Conservation (phyloP, 2,113 vertebrate species). For the Semicossyphus pulcher region DNA sequence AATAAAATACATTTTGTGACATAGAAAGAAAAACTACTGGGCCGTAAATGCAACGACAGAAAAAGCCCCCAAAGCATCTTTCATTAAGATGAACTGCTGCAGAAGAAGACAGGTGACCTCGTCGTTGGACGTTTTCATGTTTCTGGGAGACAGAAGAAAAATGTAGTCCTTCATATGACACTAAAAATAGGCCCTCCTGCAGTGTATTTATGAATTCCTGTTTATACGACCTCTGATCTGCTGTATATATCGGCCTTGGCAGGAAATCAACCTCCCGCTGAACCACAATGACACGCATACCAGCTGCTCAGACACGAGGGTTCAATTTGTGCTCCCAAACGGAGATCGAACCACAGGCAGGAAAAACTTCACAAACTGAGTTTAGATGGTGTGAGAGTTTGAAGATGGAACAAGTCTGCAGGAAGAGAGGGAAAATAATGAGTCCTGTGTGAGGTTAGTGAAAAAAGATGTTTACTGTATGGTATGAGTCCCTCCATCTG, state of each 20-base stretch:
- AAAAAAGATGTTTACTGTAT: constrained; percentile 69
- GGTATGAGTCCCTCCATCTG: constrained; percentile 58
- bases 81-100: neutral
- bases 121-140: constrained; percentile 17
- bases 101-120: constrained; percentile 3
- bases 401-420: constrained; percentile 10
- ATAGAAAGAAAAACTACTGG: neutral
- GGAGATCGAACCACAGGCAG: neutral
- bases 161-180: constrained; percentile 21
- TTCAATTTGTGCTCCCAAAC: neutral
- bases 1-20: neutral
- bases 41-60: neutral
- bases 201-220: constrained; percentile 38
- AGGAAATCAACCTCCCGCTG: constrained; percentile 40
- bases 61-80: neutral
- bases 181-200: constrained; percentile 51
- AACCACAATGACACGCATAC: constrained; percentile 21
- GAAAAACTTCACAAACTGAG: neutral
- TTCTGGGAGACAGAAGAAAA: constrained; percentile 34
- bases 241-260: constrained; percentile 25
- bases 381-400: constrained; percentile 35
- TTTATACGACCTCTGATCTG: constrained; percentile 55
- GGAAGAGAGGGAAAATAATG: constrained; percentile 31
- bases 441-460: constrained; percentile 47
- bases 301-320: neutral